Evolutionary conservation across 2,797 vertebrate genomes (phyloP).

Genomic region (Tokudaia tokunoshimensis): DNA sequence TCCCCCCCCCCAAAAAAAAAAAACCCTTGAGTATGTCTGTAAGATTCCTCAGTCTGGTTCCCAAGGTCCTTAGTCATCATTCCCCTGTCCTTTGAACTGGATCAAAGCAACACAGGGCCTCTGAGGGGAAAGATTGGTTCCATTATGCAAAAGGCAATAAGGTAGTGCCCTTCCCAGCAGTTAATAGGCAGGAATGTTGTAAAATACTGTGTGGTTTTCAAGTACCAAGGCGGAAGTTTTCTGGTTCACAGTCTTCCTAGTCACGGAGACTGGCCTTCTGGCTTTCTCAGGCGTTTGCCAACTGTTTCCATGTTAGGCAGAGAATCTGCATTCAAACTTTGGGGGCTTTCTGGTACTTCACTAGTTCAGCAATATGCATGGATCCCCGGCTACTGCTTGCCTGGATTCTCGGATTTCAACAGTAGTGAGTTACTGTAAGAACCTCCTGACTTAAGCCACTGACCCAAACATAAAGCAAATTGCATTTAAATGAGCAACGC

Average conservation of each 20-base stretch:
- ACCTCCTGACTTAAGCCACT: conserved; percentile 69
- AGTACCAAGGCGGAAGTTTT: conserved; percentile 78
- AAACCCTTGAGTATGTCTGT: conserved; percentile 71
- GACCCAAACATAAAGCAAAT: conserved; percentile 65
- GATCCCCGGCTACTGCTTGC: neutral
- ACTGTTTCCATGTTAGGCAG: conserved; percentile 81
- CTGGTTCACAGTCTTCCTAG: conserved; percentile 84
- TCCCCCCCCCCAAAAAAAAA: neutral
- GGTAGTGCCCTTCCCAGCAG: conserved; percentile 80
- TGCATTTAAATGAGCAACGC: conserved; percentile 75
- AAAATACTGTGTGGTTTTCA: conserved; percentile 84
- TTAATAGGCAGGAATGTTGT: conserved; percentile 73
- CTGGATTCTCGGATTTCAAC: conserved; percentile 71
- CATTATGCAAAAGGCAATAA: conserved; percentile 80
- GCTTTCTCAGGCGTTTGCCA: conserved; percentile 75
- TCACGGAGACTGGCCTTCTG: conserved; percentile 82
- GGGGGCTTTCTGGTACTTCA: conserved; percentile 40
- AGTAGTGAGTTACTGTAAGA: conserved; percentile 72
- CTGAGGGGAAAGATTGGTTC: conserved; percentile 79
- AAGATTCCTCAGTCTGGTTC: conserved; percentile 79
- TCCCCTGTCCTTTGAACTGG: conserved; percentile 82
- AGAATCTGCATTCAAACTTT: conserved; percentile 65
- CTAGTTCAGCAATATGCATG: neutral
- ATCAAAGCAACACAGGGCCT: conserved; percentile 83
- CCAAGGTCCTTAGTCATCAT: conserved; percentile 85